Evolutionary conservation across 1,140 invertebrate species (phyloP), one percentile per base, ranked within the genome.

Genomic region (Magallana gigas): DNA sequence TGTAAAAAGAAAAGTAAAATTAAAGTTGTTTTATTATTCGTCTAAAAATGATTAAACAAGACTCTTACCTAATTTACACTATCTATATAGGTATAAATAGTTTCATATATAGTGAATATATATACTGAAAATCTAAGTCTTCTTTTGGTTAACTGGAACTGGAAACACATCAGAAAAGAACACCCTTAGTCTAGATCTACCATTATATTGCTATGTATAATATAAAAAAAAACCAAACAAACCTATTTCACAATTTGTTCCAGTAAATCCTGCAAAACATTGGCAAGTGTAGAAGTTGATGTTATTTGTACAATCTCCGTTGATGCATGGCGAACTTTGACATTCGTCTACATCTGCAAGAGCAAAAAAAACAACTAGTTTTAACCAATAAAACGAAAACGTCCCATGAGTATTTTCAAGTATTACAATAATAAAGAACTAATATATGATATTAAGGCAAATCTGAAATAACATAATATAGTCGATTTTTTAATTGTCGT

Each of bases 281-380:
- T 29, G 36, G 23, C 85, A 86, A 36, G 68, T 80, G 59, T 86
- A 86, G 14, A 18, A n/a, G 60, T 86, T 86, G 9, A 59, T 23
- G 16, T 60, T 7, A 68, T 86, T 29, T 36, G 36, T 23, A 23
- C 85, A 86, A 8, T 71, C 29, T 57, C 85, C 85, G 59, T 86
- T 18, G 12, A 60, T 18, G 59, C 85, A 86, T 18, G 85, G 85
- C 3, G 68, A 81, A 36, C 64, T 76, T 12, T 56, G n/a, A 23
- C 85, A 86, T 57, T 86, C 85, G 81, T 86, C 64, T 8, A 81
- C 60, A 29, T 86, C 68, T 86, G 29, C 12, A 29, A 86, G 18
- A 76, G 12, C n/a, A 68, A 18, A 92, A 7, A 29, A n/a, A 11
- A 4, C 36, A 48, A 48, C 5, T 48, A 48, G 36, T 48, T 48